A percentile compares a stretch with the other conserved stretches of the same genome.
These are phyloP conservation scores for Odontomachus brunneus DNA, from an alignment of 1,140 invertebrate species.

Conservation along the genomic window DNA sequence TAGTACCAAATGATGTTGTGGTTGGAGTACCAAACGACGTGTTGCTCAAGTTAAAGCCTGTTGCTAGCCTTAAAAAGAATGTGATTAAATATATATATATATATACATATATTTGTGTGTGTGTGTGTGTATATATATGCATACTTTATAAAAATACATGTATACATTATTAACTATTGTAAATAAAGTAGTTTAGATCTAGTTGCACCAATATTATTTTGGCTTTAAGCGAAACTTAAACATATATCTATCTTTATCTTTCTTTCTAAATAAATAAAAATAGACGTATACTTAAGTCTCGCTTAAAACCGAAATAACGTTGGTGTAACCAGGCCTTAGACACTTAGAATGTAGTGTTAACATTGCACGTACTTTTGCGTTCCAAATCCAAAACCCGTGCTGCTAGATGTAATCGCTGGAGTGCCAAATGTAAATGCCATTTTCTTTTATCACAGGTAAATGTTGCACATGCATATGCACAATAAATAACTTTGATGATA, in stretches of 20 bases:
- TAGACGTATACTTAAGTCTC: too few species aligned
- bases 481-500: conserved; percentile 24
- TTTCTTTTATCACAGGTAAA: not conserved
- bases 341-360: too few species aligned
- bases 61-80: conserved; percentile 65
- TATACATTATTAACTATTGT: not conserved
- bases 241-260: too few species aligned
- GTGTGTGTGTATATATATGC: too few species aligned
- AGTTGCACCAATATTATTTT: too few species aligned
- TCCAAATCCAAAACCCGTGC: conserved; percentile 75
- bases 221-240: too few species aligned
- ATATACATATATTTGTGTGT: too few species aligned
- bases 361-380: conserved; percentile 76
- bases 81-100: not conserved
- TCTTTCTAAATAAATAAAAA: too few species aligned
- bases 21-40: conserved; percentile 70
- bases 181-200: too few species aligned
- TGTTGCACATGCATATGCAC: not conserved
- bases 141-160: conserved; percentile 8
- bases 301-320: too few species aligned
- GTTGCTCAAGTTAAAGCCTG: conserved; percentile 67
- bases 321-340: too few species aligned
- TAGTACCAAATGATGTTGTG: conserved; percentile 69
- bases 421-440: conserved; percentile 78
- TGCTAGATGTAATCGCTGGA: conserved; percentile 73